Base-by-base conservation (phyloP, 2,797 vertebrate species). In the Falco berigora region DNA sequence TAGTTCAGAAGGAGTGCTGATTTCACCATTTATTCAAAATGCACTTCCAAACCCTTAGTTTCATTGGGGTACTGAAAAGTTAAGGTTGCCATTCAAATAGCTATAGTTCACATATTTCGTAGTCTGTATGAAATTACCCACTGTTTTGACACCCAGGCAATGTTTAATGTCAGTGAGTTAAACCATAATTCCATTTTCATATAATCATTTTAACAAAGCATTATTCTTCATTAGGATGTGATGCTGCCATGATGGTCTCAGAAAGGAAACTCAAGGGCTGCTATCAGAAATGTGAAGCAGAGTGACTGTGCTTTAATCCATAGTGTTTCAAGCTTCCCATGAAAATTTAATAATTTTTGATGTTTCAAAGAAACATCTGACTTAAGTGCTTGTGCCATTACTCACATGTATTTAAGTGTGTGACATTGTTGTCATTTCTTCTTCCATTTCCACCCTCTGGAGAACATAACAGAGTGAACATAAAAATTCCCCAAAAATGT, bases 321-420 rank as follows among this genome's bases (percentile, higher is more conserved):
- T 30, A 84, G 30, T 77, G 36, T 85, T 92, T 88, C 78, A 62
- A 91, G 76, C 62, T 82, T 88, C 56, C 61, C 38, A 80, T 87
- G 53, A 96, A 96, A 92, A 88, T 92, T 74, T 92, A 82, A 82
- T 94, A 59, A 34, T 82, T 95, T 86, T 52, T 74, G 44, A 82
- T 79, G 81, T 90, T 95, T 93, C 84, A 95, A 80, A 94, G 80
- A 88, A 91, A 78, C 36, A 40, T 81, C 56, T 90, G 50, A 81
- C 59, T 88, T 91, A 96, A 93, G 63, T 49, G 25, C 82, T 93
- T 71, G 36, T 75, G 56, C 84, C 71, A 47, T 88, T 93, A 77
- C 58, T 94, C 56, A 68, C 59, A 46, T 66, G 61, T 90, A 82
- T 88, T 68, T 77, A 86, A 77, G 56, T 76, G 76, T 90, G 82